Evolutionary conservation across 2,113 vertebrate species (phyloP), one percentile per base, ranked within the genome.

Genomic region (Oreocharis arfaki): DNA sequence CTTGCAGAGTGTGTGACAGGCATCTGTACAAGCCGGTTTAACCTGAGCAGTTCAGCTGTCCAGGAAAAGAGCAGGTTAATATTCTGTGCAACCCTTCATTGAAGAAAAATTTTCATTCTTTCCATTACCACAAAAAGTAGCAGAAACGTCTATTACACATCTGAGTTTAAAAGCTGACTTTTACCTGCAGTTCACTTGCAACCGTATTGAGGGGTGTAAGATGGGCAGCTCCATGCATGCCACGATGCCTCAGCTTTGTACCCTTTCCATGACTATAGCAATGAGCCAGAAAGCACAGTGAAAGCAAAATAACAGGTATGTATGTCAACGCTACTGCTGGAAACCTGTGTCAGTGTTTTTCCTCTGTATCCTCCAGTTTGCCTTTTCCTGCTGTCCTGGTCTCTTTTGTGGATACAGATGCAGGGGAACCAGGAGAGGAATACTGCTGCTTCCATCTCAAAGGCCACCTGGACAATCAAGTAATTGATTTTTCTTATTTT

Each of bases 331-430:
- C 13, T 59, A 16, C 50, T 80, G 63, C 67, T 77, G 55, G 59
- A 55, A 85, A 61, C 13, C 26, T 14, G 6, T 11, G n/a, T 16
- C 10, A 68, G 22, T 32, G 18, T 2, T 84, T 76, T 61, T 24
- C 50, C 32, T 67, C 52, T 68, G 19, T 5, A 0, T 35, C 41
- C 21, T 30, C 30, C 37, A 17, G 12, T 46, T 42, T 0, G 1
- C 35, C 46, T 46, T 89, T 32, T 80, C 37, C 61, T 52, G 35
- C 65, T 65, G 17, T 65, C 64, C 85, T 24, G 10, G 11, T 46
- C 8, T 68, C 49, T 37, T 13, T 23, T 35, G n/a, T 1, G 3
- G 33, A 53, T 24, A 44, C 44, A 7, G 14, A 22, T 2, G 3
- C 55, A 24, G 46, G 22, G 42, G 15, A 53, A 33, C 47, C 42